phyloP scores from a whole-genome alignment of 2,797 vertebrate genomes.

The Sebastes hopkinsi region DNA sequence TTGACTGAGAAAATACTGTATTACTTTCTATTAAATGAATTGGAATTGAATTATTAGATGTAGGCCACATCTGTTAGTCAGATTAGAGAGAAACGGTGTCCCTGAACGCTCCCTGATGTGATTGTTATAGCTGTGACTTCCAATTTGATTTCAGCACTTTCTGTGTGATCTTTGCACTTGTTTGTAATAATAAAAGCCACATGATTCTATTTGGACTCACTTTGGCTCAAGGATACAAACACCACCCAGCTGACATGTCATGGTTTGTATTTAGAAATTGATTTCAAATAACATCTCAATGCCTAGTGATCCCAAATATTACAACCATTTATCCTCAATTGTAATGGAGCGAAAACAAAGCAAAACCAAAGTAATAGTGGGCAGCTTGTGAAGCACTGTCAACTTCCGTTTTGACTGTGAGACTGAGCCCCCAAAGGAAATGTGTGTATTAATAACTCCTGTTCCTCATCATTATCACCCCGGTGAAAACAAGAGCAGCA shows the following conservation, averaged over 20 bases:
- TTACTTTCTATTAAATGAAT: slow-evolving; percentile 7
- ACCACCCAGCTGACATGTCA: background rate
- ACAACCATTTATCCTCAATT: background rate
- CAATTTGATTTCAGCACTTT: background rate
- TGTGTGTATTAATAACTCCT: slow-evolving; percentile 72
- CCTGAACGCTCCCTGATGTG: background rate
- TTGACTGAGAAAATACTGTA: background rate
- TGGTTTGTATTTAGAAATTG: background rate
- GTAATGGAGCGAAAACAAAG: slow-evolving; percentile 6
- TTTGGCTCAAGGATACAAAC: background rate
- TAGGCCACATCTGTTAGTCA: background rate
- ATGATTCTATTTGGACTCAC: background rate
- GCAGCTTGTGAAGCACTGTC: slow-evolving; percentile 36
- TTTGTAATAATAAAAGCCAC: background rate
- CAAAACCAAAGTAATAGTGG: background rate
- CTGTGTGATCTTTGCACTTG: background rate
- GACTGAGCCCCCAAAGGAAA: slow-evolving; percentile 62
- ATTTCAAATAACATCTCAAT: background rate
- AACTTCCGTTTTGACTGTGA: slow-evolving; percentile 59
- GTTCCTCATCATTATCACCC: slow-evolving; percentile 66
- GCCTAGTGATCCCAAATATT: slow-evolving; percentile 1
- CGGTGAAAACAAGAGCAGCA: slow-evolving; percentile 59
- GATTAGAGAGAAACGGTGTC: background rate
- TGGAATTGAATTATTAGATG: background rate
- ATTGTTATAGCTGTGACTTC: background rate